Evolutionary conservation across 2,888 invertebrate genomes (phyloP), one percentile per base, ranked within the genome.

Genomic region (Troglohyphantes excavatus): DNA sequence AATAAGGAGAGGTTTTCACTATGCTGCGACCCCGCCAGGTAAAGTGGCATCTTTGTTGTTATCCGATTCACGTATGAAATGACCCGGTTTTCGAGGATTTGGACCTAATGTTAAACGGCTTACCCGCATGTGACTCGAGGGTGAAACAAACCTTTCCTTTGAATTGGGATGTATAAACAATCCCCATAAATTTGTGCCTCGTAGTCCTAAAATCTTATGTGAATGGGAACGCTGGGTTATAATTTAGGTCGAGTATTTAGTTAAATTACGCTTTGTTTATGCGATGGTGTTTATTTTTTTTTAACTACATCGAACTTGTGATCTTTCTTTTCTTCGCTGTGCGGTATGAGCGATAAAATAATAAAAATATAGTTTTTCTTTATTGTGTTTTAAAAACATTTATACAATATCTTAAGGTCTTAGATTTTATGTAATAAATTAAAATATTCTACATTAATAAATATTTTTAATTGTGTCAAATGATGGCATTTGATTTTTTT

Each of bases 21-120:
- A 82, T 75, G 67, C 82, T 43, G 26, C 82, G 76, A 43, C 23
- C 82, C 67, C 81, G 88, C 29, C 73, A 88, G 88, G 88, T 88
- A 82, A 72, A 65, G 19, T 21, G 39, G 39, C 7, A 39, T 39
- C 7, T 39, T 39, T 39, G 9, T 73, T 65, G n/a, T 72, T 75
- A 46, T 68, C 76, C 63, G n/a, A 27, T 59, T 26, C n/a, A 2
- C 63, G 29, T 84, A 19, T 70, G 2, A 43, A 9, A 21, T 75
- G 84, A 84, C 85, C 76, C 33, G 33, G 76, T 76, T 85, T 65
- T 17, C 2, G 7, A n/a, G 29, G 29, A 59, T 21, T 19, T 21
- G 53, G 75, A 85, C 76, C 65, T 72, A 67, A 84, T 27, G 65
- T 9, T n/a, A 33, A 46, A 33, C 59, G 67, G 53, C 59, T 68